These are phyloP conservation scores for Pelodytes ibericus DNA, from an alignment of 2,797 vertebrate species.

Conservation along the genomic window DNA sequence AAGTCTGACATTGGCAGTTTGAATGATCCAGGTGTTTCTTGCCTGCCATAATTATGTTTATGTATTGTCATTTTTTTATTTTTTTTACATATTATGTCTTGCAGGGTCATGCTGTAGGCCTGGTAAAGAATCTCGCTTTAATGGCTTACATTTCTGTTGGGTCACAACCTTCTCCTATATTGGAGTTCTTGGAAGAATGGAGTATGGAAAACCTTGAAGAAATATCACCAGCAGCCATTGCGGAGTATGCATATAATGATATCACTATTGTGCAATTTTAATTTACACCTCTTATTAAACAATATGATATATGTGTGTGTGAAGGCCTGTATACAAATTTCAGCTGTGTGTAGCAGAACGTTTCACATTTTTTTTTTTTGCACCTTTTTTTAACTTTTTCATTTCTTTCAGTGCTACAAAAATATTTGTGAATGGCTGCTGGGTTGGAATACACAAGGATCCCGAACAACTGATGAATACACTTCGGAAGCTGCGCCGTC, in stretches of 20 bases:
- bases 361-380: too few species aligned
- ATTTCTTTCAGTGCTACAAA: constrained; percentile 86
- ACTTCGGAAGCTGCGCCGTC: constrained; percentile 88
- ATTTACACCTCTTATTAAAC: too few species aligned
- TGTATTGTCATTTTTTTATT: background rate
- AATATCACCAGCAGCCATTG: constrained; percentile 97
- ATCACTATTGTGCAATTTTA: too few species aligned
- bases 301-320: too few species aligned
- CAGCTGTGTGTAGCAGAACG: too few species aligned
- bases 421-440: constrained; percentile 98
- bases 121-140: constrained; percentile 96
- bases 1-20: too few species aligned
- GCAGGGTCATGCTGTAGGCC: constrained; percentile 97
- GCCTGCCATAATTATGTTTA: background rate
- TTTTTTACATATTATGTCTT: background rate
- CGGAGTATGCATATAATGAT: constrained; percentile 86
- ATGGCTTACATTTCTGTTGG: constrained; percentile 99
- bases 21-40: too few species aligned
- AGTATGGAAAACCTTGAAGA: constrained; percentile 99
- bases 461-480: constrained; percentile 98
- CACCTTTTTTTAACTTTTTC: background rate
- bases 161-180: constrained; percentile 95
- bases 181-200: constrained; percentile 99
- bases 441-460: constrained; percentile 99
- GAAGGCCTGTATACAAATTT: too few species aligned